Conservation (phyloP, 2,888 invertebrate species). For the Nycteola revayana region DNA sequence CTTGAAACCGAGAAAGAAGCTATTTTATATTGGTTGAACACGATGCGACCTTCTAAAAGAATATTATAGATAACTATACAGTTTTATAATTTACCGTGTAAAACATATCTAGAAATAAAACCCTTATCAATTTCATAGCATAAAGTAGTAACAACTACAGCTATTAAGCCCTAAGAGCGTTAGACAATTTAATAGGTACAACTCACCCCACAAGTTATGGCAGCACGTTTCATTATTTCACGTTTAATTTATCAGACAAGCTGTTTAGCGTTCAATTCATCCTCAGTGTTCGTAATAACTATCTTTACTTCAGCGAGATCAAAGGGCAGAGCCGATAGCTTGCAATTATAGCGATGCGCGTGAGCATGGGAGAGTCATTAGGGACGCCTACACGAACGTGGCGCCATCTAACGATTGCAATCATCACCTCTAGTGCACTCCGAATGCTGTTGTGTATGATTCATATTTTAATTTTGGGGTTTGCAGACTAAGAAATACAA, state of each 20-base stretch:
- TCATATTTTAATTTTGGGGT: slow-evolving; percentile 12
- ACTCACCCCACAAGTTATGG: slow-evolving; percentile 49
- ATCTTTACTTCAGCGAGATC: slow-evolving; percentile 71
- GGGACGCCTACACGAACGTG: slow-evolving; percentile 43
- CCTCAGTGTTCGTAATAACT: slow-evolving; percentile 76
- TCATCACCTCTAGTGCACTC: slow-evolving; percentile 66
- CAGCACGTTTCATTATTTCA: slow-evolving; percentile 66
- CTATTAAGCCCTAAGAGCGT: slow-evolving; percentile 43
- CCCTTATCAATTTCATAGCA: slow-evolving; percentile 37
- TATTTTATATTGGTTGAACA: no score
- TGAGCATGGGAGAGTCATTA: slow-evolving; percentile 73
- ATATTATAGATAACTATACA: no score
- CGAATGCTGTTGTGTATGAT: slow-evolving; percentile 34
- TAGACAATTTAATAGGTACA: slow-evolving; percentile 51
- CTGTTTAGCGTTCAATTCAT: slow-evolving; percentile 75
- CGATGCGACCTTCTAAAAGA: no score
- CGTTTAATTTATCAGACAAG: slow-evolving; percentile 72
- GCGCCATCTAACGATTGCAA: slow-evolving; percentile 70
- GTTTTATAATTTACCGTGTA: no score
- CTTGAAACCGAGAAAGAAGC: no score
- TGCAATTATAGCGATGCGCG: slow-evolving; percentile 72
- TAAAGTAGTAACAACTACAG: slow-evolving; percentile 27
- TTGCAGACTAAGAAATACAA: no score
- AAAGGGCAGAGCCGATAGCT: slow-evolving; percentile 75
- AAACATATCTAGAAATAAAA: slow-evolving; percentile 28